phyloP scores from a whole-genome alignment of 2,113 vertebrate species.

The Jacana jacana region DNA sequence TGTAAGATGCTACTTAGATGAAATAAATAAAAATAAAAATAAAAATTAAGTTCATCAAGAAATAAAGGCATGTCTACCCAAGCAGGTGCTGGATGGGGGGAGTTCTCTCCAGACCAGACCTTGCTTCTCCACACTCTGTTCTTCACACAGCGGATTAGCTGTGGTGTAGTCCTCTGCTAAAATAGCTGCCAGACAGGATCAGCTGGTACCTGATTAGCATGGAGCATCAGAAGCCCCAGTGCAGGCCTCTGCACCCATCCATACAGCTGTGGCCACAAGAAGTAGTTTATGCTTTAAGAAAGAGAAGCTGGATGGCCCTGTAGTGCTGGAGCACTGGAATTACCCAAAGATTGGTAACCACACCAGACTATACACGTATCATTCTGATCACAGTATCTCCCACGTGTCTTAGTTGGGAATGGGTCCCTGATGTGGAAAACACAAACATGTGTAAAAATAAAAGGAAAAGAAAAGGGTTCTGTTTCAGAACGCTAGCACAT shows the following conservation, averaged over 20 bases:
- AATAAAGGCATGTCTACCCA: background rate
- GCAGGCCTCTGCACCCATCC: background rate
- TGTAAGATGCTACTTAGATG: background rate
- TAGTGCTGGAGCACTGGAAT: background rate
- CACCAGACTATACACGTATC: background rate
- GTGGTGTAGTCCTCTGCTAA: background rate
- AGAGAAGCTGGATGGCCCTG: background rate
- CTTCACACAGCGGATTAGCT: background rate
- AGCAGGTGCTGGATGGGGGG: background rate
- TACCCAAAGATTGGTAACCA: background rate
- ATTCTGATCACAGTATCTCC: background rate
- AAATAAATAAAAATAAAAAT: background rate
- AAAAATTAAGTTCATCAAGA: background rate
- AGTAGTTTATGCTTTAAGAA: background rate
- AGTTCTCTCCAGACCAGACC: background rate
- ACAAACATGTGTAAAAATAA: background rate
- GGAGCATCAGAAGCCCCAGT: background rate
- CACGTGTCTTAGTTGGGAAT: background rate
- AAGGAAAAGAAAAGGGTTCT: background rate
- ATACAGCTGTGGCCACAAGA: background rate
- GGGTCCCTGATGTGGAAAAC: background rate
- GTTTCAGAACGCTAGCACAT: background rate
- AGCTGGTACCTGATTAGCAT: background rate
- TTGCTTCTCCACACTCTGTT: background rate
- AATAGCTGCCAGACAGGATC: background rate